These are phyloP conservation scores for Catocala sponsa DNA, from an alignment of 2,888 invertebrate species.

Conservation along the genomic window DNA sequence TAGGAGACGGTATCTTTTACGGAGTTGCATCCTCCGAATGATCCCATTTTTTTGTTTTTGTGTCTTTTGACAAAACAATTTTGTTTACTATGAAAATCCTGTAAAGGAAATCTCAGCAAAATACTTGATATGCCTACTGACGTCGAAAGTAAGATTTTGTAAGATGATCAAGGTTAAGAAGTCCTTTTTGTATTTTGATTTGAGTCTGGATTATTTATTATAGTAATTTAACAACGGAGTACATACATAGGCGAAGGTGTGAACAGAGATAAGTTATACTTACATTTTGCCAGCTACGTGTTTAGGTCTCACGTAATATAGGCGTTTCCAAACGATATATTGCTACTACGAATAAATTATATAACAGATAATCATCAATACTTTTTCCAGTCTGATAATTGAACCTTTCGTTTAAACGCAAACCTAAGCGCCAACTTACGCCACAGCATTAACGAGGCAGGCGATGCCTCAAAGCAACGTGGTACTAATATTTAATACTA, in stretches of 20 bases:
- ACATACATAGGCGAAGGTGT: too few relatives aligned
- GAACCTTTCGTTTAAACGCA: too few relatives aligned
- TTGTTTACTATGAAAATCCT: slow-evolving; percentile 10
- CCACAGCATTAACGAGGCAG: too few relatives aligned
- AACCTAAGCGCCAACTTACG: too few relatives aligned
- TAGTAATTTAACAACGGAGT: neutral
- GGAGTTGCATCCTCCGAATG: slow-evolving; percentile 39
- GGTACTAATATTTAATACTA: slow-evolving; percentile 17
- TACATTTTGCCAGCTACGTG: too few relatives aligned
- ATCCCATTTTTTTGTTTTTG: slow-evolving; percentile 12
- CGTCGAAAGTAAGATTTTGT: slow-evolving; percentile 8
- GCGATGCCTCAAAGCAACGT: neutral
- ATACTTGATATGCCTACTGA: neutral
- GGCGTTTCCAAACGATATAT: too few relatives aligned
- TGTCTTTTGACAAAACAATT: slow-evolving; percentile 22
- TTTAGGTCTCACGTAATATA: too few relatives aligned
- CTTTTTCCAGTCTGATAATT: too few relatives aligned
- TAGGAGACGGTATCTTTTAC: slow-evolving; percentile 47
- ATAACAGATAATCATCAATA: too few relatives aligned
- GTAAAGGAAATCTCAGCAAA: neutral
- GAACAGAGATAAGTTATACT: too few relatives aligned
- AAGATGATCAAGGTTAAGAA: neutral
- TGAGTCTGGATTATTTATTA: slow-evolving; percentile 5
- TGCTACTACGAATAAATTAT: too few relatives aligned
- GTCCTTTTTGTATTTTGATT: too few relatives aligned